A percentile compares a stretch with the other conserved stretches of the same genome.
These are phyloP conservation scores for Elaphurus davidianus DNA, from an alignment of 2,113 vertebrate species.

Conservation along the genomic window DNA sequence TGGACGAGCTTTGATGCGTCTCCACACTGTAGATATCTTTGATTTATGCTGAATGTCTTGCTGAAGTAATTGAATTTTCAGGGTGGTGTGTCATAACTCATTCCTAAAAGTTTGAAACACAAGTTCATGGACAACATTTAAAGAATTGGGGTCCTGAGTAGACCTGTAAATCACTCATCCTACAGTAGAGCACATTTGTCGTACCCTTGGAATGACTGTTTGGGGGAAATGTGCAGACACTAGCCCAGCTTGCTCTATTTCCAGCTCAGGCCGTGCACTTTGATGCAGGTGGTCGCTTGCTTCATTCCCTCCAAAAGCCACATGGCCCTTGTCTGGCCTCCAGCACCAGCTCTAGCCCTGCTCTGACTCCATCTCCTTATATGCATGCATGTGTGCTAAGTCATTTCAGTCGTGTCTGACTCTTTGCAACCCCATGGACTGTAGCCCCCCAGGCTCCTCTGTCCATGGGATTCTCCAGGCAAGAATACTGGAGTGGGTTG, in stretches of 20 bases:
- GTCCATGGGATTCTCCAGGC: neutral
- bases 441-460: neutral
- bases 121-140: conserved; percentile 55
- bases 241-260: neutral
- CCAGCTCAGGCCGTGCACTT: neutral
- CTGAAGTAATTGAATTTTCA: conserved; percentile 73
- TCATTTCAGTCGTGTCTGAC: neutral
- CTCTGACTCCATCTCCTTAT: too few species aligned
- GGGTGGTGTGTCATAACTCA: conserved; percentile 62
- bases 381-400: neutral
- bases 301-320: too few species aligned
- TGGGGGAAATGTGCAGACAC: neutral
- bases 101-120: conserved; percentile 68
- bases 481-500: neutral
- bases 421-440: neutral
- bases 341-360: fast-evolving
- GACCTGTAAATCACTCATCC: conserved; percentile 60
- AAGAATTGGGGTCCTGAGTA: conserved; percentile 41
- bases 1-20: neutral
- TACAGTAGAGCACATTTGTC: neutral
- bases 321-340: neutral
- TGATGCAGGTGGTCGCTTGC: fast-evolving
- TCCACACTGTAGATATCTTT: conserved; percentile 51
- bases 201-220: conserved; percentile 33
- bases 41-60: conserved; percentile 64